A percentile compares a stretch with the other conserved stretches of the same genome.
phyloP scores from a whole-genome alignment of 1,140 invertebrate species.

The Trinorchestia longiramus region DNA sequence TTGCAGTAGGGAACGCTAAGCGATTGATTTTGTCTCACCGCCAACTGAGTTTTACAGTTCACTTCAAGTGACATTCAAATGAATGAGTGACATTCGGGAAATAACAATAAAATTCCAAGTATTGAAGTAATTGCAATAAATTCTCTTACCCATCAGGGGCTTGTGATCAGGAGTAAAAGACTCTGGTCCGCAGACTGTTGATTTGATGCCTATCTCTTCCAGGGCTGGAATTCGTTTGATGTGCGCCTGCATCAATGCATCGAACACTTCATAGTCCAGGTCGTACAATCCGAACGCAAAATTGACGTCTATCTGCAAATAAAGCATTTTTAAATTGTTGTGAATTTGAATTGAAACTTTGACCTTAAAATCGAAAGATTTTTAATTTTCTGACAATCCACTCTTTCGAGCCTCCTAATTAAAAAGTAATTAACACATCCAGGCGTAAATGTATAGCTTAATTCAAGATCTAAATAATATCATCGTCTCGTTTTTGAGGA shows the following conservation, averaged over 20 bases:
- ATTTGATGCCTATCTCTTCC: slow-evolving; percentile 82
- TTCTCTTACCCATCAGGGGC: slow-evolving; percentile 79
- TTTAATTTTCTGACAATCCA: background rate
- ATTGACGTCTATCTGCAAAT: slow-evolving; percentile 77
- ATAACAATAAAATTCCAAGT: slow-evolving; percentile 83
- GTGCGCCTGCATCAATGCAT: slow-evolving; percentile 80
- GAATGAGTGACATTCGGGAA: slow-evolving; percentile 83
- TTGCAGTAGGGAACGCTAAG: background rate
- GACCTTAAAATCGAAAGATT: background rate
- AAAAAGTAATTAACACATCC: background rate
- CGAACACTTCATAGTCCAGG: slow-evolving; percentile 87
- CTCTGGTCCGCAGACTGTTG: slow-evolving; percentile 81
- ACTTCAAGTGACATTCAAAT: slow-evolving; percentile 68
- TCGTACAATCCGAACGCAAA: slow-evolving; percentile 88
- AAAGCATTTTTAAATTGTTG: background rate
- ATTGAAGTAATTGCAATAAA: background rate
- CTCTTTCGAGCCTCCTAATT: background rate
- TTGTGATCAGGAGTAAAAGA: slow-evolving; percentile 92
- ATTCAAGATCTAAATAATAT: background rate
- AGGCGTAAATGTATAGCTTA: background rate
- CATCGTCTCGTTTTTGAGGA: background rate
- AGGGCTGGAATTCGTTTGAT: slow-evolving; percentile 81
- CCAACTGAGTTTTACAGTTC: background rate
- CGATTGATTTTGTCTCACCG: background rate
- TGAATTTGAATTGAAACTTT: background rate